Conservation (phyloP, 1,140 invertebrate species). For the Rhagoletis zephyria region DNA sequence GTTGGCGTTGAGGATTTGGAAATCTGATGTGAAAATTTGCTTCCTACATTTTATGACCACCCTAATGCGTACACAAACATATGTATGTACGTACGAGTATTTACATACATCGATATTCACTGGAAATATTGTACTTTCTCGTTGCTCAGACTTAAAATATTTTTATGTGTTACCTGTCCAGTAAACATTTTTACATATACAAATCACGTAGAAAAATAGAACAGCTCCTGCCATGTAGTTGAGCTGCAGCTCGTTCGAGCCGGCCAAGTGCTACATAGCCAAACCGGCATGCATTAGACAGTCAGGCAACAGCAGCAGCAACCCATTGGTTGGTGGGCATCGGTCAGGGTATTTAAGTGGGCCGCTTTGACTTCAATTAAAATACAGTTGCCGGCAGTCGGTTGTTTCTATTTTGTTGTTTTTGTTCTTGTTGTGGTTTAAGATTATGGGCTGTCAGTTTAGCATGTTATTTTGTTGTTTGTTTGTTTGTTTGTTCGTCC, state of each 20-base stretch:
- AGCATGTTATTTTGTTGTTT: slow-evolving; percentile 44
- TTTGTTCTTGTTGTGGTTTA: not conserved
- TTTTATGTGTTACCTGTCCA: not conserved
- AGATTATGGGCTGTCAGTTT: slow-evolving; percentile 51
- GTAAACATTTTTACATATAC: slow-evolving; percentile 1
- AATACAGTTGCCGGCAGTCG: slow-evolving; percentile 19
- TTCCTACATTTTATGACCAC: too few relatives aligned
- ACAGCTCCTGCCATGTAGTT: slow-evolving; percentile 1
- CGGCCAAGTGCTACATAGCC: not conserved
- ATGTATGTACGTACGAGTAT: not conserved
- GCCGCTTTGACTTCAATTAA: slow-evolving; percentile 51
- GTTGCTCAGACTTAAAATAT: not conserved
- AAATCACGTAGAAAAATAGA: slow-evolving; percentile 48
- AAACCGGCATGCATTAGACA: slow-evolving; percentile 12
- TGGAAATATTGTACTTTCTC: not conserved
- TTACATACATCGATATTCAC: not conserved
- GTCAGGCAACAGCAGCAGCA: not conserved
- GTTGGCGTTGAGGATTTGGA: too few relatives aligned
- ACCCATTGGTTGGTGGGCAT: slow-evolving; percentile 20
- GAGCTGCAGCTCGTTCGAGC: not conserved
- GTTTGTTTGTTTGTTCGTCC: slow-evolving; percentile 7
- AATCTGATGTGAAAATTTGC: too few relatives aligned
- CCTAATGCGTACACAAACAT: not conserved
- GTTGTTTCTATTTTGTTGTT: not conserved
- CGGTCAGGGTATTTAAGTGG: slow-evolving; percentile 50